Evolutionary conservation across 1,140 invertebrate genomes (phyloP).

Genomic region (Ceratina australensis): DNA sequence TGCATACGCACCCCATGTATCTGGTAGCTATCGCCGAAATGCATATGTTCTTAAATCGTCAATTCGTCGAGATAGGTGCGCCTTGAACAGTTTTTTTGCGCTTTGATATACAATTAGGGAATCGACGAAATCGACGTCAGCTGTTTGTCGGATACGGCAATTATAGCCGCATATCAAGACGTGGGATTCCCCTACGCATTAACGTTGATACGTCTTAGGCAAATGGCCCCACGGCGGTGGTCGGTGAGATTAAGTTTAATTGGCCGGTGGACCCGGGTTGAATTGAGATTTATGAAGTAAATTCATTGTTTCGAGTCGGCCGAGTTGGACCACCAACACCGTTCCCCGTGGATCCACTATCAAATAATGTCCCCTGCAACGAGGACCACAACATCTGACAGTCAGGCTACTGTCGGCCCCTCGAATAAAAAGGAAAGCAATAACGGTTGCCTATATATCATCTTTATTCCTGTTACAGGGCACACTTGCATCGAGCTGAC

Average conservation of each 20-base stretch:
- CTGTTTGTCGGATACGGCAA: slow-evolving; percentile 19
- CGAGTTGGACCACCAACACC: slow-evolving; percentile 74
- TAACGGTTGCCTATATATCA: slow-evolving; percentile 55
- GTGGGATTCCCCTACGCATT: slow-evolving; percentile 27
- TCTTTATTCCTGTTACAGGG: slow-evolving; percentile 56
- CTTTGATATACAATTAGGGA: too few relatives aligned
- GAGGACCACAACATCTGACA: slow-evolving; percentile 69
- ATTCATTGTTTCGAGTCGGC: slow-evolving; percentile 77
- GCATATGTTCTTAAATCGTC: too few relatives aligned
- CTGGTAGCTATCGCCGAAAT: too few relatives aligned
- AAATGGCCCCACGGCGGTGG: slow-evolving; percentile 69
- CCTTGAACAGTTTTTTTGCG: too few relatives aligned
- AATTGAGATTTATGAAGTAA: slow-evolving; percentile 80
- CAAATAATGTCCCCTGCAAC: slow-evolving; percentile 76
- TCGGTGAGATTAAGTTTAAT: slow-evolving; percentile 77
- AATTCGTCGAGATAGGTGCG: too few relatives aligned
- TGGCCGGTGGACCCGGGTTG: slow-evolving; percentile 70
- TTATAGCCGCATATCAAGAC: slow-evolving; percentile 33
- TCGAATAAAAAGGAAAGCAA: slow-evolving; percentile 55
- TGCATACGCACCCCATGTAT: too few relatives aligned
- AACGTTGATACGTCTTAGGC: slow-evolving; percentile 66
- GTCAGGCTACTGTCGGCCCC: slow-evolving; percentile 62
- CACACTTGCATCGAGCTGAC: slow-evolving; percentile 41
- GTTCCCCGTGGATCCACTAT: slow-evolving; percentile 62
- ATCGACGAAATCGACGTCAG: slow-evolving; percentile 6